phyloP scores from a whole-genome alignment of 2,797 vertebrate genomes.

The Thalassophryne amazonica region DNA sequence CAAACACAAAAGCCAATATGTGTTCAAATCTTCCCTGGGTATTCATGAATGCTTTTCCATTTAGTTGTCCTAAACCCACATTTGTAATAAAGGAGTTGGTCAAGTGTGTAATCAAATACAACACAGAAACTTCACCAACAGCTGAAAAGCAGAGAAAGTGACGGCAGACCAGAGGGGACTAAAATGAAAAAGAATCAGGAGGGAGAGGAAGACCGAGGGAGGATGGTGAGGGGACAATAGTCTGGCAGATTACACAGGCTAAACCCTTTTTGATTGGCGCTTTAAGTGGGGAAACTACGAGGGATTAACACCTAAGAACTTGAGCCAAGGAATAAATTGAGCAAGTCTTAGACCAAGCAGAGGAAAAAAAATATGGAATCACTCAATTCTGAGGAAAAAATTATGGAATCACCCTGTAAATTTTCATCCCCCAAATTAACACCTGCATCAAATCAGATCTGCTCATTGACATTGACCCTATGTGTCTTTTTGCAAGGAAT shows the following conservation, averaged over 20 bases:
- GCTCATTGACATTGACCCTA: no score
- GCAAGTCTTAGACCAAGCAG: no score
- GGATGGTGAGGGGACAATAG: slow-evolving; percentile 16
- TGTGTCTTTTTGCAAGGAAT: no score
- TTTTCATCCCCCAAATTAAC: no score
- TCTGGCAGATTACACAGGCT: slow-evolving; percentile 37
- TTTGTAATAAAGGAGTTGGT: not conserved
- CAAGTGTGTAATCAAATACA: no score
- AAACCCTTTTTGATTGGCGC: slow-evolving; percentile 62
- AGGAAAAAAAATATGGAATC: no score
- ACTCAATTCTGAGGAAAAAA: no score
- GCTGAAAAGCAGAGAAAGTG: not conserved
- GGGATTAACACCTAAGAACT: slow-evolving; percentile 47
- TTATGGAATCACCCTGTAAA: no score
- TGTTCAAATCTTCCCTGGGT: no score
- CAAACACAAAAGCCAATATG: no score
- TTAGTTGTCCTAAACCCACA: not conserved
- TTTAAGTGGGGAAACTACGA: slow-evolving; percentile 50
- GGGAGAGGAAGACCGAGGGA: not conserved
- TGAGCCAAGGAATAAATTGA: slow-evolving; percentile 24
- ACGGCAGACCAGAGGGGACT: not conserved
- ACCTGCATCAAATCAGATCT: no score
- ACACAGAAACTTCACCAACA: no score
- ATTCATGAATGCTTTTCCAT: not conserved
- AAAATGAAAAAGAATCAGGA: not conserved